Evolutionary conservation across 2,113 vertebrate genomes (phyloP), one percentile per base, ranked within the genome.

Genomic region (Gasterosteus aculeatus): DNA sequence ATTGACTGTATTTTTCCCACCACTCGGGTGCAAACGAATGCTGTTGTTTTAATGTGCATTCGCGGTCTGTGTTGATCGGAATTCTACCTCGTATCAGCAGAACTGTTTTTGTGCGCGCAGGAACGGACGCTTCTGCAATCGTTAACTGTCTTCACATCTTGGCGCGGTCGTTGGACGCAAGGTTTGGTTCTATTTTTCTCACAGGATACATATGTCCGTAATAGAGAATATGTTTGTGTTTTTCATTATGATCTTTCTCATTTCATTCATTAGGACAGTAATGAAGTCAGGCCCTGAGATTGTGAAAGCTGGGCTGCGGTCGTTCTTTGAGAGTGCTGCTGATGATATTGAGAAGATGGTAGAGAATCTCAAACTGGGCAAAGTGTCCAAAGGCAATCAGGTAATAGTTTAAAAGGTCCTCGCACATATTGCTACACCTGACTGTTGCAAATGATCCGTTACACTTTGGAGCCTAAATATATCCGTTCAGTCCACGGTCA

Each of bases 251-350:
- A 47, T 10, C 16, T 46, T 61, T 61, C 3, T 15, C 33, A 1
- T 46, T 67, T 71, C 2, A 26, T 54, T 33, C 12, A 35, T 70
- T 71, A 97, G 97, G 93, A 98, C 96, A 0, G 97, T 98, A 49
- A 98, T 98, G 97, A 98, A 98, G 87, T 98, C 97, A 0, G 97
- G 97, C 7, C 97, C 97, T 0, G 97, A 98, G 93, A 98, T 98
- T 3, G 96, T 98, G n/a, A 98, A 98, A 92, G 97, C 97, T 0
- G 97, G 97, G 4, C 91, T 98, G 69, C 93, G 95, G 11, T 97
- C 95, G 0, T 97, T 98, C 90, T 98, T 98, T 31, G 96, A 98
- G 88, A 95, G 97, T 0, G 96, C 97, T 3, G 95, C 97, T 0
- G 97, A 98, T 81, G 97, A 98, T 86, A 97, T 98, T 0, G 97